phyloP scores from a whole-genome alignment of 2,113 vertebrate genomes.

The Apteryx mantelli region DNA sequence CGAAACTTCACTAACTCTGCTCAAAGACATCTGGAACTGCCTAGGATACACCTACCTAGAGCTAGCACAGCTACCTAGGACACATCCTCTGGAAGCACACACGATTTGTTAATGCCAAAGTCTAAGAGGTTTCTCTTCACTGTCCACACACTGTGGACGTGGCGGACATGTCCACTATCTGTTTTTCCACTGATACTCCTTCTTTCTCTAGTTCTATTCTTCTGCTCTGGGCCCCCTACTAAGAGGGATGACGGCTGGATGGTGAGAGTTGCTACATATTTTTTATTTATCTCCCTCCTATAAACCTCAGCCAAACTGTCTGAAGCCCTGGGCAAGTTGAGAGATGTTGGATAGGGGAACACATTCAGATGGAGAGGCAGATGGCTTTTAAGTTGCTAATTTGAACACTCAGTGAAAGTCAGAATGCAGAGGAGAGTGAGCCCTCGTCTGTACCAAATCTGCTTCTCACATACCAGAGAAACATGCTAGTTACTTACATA shows the following conservation, averaged over 20 bases:
- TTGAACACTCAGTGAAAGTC: neutral
- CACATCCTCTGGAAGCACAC: neutral
- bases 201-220: neutral
- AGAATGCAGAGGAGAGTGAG: neutral
- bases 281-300: neutral
- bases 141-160: neutral
- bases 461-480: neutral
- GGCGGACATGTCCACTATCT: neutral
- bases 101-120: neutral
- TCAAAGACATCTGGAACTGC: neutral
- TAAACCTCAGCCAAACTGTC: neutral
- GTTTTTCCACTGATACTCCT: neutral
- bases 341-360: neutral
- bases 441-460: neutral
- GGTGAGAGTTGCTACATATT: accelerated
- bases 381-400: neutral
- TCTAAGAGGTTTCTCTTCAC: neutral
- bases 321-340: neutral
- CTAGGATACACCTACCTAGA: neutral
- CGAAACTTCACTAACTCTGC: neutral
- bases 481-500: neutral
- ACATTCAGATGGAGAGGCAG: neutral
- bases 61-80: neutral
- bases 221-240: neutral
- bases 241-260: neutral